Conservation (phyloP, 92 coral and sea anemone species). For the Porites rus region DNA sequence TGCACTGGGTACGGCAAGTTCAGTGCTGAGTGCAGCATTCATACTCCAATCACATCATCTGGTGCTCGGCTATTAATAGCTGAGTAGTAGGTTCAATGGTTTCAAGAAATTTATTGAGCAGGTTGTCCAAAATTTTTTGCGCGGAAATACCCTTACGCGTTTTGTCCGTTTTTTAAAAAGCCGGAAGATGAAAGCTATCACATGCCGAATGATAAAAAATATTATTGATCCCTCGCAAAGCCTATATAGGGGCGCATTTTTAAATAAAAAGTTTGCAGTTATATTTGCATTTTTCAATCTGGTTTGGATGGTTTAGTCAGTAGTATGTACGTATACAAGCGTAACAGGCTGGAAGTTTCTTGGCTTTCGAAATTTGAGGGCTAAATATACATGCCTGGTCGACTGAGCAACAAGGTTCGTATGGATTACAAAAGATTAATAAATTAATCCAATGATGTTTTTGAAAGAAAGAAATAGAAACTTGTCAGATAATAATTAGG, state of each 20-base stretch:
- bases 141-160: neutral
- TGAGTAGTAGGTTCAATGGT: too few relatives aligned
- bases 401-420: slow-evolving; percentile 9
- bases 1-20: neutral
- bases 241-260: neutral
- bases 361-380: neutral
- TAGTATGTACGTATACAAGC: neutral
- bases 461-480: neutral
- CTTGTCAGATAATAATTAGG: slow-evolving; percentile 26
- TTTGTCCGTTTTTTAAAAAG: too few relatives aligned
- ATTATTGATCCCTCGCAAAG: slow-evolving; percentile 9
- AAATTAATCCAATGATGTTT: neutral
- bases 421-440: neutral
- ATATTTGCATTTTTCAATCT: slow-evolving; percentile 6
- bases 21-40: too few relatives aligned
- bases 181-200: too few relatives aligned
- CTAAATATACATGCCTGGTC: neutral
- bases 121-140: neutral
- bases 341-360: neutral
- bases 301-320: neutral
- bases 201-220: too few relatives aligned
- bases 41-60: neutral
- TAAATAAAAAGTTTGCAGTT: neutral
- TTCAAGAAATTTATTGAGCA: too few relatives aligned
- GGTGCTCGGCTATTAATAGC: too few relatives aligned